Base-by-base conservation (phyloP, 2,888 invertebrate genomes). In the Oscheius sp. region DNA sequence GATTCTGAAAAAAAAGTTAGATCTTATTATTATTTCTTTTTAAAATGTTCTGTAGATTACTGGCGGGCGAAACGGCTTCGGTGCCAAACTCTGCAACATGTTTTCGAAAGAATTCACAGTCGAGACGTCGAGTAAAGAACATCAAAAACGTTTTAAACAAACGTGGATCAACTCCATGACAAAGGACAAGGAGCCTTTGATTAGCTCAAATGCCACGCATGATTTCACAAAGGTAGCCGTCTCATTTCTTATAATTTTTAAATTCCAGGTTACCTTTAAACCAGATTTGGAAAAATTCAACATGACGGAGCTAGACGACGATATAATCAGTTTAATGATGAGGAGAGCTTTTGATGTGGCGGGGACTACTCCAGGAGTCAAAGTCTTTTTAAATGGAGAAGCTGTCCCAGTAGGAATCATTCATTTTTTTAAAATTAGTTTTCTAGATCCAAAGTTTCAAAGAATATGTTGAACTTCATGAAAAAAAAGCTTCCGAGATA, bases 51-150 rank as follows among this genome's bases (percentile, higher is more conserved):
- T 72, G 56, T 41, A 73, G 71, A 76, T 82, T 59, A 71, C 84
- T 88, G 91, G 91, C 85, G 99, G 99, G 76, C 92, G 99, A 85
- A 99, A 99, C 88, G 99, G 99, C 70, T 99, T 95, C 88, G 99
- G 99, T 88, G 99, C 99, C 5, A 99, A 99, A 90, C 91, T 99
- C 66, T 99, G 99, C 89, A 99, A 99, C 89, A 97, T 99, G 81
- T 99, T 99, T 91, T 97, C 96, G 84, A 94, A 92, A 25, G 95
- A 94, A 88, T 99, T 99, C 89, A 93, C 93, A 0, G 94, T 99
- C 2, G 98, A 99, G 91, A 99, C 99, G 9, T 93, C 95, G 5
- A 92, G 93, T 0, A 93, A 92, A 86, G 94, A 97, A 87, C 95
- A 94, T 89, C 93, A 93, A 84, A 87, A 89, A 35, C 93, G 93